Conservation (phyloP, 2,888 invertebrate species). For the Hipparchia sbordonii region DNA sequence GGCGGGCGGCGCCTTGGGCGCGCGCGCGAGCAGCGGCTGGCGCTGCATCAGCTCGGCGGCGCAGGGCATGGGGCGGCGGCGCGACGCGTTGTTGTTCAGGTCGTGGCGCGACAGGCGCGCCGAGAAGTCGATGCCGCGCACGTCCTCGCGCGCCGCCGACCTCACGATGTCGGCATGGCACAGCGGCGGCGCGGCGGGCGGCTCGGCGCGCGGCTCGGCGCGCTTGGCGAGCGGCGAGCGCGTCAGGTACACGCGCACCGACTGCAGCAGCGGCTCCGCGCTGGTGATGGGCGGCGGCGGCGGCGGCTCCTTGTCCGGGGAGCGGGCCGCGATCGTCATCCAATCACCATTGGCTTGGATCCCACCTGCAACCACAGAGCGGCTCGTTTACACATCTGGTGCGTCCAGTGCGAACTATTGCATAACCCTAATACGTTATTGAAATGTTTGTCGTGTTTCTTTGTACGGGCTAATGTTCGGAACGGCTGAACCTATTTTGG, state of each 20-base stretch:
- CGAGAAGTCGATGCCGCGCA: constrained; percentile 77
- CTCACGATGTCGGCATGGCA: constrained; percentile 74
- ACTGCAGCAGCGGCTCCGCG: constrained; percentile 77
- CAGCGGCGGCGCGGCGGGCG: constrained; percentile 46
- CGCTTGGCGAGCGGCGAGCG: constrained; percentile 63
- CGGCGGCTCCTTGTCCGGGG: constrained; percentile 69
- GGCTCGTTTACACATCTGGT: not conserved
- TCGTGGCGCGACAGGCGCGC: constrained; percentile 74
- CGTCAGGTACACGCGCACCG: constrained; percentile 76
- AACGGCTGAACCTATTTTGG: no score
- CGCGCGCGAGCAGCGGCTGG: constrained; percentile 77
- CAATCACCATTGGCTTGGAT: constrained; percentile 78
- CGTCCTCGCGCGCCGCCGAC: constrained; percentile 70
- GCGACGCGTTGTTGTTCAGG: constrained; percentile 78
- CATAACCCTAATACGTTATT: no score
- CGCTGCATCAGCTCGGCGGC: constrained; percentile 80
- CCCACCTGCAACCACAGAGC: constrained; percentile 68
- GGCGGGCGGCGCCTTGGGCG: constrained; percentile 66
- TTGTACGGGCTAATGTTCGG: no score
- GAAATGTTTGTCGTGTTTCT: no score
- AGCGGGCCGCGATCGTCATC: constrained; percentile 79
- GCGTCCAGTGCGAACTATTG: not conserved
- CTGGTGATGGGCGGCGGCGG: constrained; percentile 69
- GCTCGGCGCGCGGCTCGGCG: constrained; percentile 76
- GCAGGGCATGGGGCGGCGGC: constrained; percentile 69